phyloP scores from a whole-genome alignment of 2,797 vertebrate species.

The Platyrinchus mystaceus region DNA sequence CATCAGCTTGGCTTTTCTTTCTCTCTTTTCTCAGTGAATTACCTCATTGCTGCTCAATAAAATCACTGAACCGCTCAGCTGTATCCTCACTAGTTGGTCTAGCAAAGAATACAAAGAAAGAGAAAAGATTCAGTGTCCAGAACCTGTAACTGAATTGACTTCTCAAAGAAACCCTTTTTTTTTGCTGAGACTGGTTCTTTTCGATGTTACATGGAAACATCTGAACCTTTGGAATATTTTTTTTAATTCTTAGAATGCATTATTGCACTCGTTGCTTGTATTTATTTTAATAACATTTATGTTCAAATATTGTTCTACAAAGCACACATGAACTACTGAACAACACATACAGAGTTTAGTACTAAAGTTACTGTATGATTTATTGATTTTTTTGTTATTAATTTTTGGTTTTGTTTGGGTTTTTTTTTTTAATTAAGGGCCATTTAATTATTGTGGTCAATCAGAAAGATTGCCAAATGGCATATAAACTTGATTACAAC shows the following conservation, averaged over 20 bases:
- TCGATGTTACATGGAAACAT: not conserved
- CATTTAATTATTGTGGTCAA: not conserved
- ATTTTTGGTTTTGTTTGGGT: not conserved
- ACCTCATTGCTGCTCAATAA: conserved; percentile 7
- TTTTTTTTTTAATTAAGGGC: not conserved
- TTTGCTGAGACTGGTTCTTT: not conserved
- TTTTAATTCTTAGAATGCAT: not conserved
- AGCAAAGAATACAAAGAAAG: not conserved
- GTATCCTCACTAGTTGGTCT: not conserved
- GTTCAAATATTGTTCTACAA: not conserved
- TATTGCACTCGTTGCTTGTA: not conserved
- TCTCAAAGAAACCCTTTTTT: not conserved
- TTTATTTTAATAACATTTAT: not conserved
- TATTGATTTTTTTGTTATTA: not conserved
- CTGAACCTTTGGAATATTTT: not conserved
- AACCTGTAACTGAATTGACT: not conserved
- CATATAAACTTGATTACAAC: not conserved
- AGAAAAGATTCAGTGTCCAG: not conserved
- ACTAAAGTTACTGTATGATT: not conserved
- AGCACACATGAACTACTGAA: not conserved
- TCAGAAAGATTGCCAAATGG: not conserved
- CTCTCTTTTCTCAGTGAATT: not conserved
- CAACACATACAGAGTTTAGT: not conserved
- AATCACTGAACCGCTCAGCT: not conserved
- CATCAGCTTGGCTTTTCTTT: not conserved